Evolutionary conservation across 2,797 vertebrate genomes (phyloP).

Genomic region (Lemur catta): DNA sequence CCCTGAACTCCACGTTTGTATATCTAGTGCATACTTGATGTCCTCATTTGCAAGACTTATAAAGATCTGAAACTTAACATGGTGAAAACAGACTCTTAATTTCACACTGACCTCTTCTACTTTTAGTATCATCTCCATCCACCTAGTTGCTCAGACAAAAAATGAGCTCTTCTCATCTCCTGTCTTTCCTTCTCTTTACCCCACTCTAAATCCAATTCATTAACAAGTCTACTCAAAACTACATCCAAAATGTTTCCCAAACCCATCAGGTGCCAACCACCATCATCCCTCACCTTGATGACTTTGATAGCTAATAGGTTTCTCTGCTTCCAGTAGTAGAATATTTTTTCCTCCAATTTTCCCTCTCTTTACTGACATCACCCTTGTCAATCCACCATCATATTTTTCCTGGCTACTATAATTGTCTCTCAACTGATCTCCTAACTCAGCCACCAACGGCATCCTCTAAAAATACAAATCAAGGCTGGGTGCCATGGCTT

Average conservation of each 20-base stretch:
- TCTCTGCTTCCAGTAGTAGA: not conserved
- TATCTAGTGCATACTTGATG: not conserved
- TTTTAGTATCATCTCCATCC: not conserved
- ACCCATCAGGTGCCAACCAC: not conserved
- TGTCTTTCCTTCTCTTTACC: not conserved
- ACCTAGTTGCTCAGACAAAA: not conserved
- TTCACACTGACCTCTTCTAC: not conserved
- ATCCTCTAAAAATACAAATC: not conserved
- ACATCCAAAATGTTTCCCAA: not conserved
- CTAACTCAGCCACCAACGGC: not conserved
- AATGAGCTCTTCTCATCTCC: not conserved
- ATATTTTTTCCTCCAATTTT: not conserved
- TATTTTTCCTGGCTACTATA: not conserved
- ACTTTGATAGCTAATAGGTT: not conserved
- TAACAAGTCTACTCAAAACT: not conserved
- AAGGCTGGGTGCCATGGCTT: not conserved
- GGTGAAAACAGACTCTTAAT: not conserved
- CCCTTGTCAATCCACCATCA: not conserved
- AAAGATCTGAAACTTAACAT: not conserved
- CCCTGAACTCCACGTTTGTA: not conserved
- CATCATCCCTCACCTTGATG: not conserved
- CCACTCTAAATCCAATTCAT: not conserved
- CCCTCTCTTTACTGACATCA: not conserved
- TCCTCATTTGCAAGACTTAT: not conserved
- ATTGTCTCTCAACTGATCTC: not conserved